These are phyloP conservation scores for Hirudo medicinalis DNA, from an alignment of 1,140 invertebrate genomes.

Conservation along the genomic window DNA sequence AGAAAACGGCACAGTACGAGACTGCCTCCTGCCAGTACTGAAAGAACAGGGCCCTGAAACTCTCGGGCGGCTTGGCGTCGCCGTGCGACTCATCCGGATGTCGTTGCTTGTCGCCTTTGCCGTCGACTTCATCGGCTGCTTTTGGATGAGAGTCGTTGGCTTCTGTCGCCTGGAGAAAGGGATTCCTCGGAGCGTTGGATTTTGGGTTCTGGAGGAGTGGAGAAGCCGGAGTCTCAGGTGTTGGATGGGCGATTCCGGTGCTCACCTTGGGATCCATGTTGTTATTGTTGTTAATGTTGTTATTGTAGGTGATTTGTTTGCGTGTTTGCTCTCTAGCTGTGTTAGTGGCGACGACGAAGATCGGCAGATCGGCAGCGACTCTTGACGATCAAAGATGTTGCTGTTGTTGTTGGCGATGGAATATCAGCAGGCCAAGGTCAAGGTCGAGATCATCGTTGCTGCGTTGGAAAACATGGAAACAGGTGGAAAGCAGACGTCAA, in stretches of 20 bases:
- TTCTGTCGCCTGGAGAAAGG: neutral
- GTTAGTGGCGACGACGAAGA: no score
- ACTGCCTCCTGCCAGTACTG: slow-evolving; percentile 40
- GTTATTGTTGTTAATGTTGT: neutral
- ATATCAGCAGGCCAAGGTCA: no score
- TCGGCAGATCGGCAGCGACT: no score
- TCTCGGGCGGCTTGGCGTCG: neutral
- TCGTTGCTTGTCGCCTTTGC: no score
- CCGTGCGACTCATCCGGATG: no score
- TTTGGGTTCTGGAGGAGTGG: neutral
- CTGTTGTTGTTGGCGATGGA: neutral
- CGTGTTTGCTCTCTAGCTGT: no score
- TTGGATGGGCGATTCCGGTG: neutral
- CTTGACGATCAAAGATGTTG: neutral
- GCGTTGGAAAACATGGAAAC: no score
- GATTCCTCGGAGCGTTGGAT: neutral
- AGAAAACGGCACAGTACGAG: slow-evolving; percentile 43
- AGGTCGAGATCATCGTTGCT: no score
- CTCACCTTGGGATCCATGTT: neutral
- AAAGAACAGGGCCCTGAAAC: slow-evolving; percentile 39
- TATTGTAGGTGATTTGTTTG: neutral
- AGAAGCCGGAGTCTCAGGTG: neutral
- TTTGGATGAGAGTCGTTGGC: neutral
- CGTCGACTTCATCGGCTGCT: neutral
- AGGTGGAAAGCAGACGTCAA: no score